These are phyloP conservation scores for Mus minutoides DNA, from an alignment of 2,797 vertebrate species.

Conservation along the genomic window DNA sequence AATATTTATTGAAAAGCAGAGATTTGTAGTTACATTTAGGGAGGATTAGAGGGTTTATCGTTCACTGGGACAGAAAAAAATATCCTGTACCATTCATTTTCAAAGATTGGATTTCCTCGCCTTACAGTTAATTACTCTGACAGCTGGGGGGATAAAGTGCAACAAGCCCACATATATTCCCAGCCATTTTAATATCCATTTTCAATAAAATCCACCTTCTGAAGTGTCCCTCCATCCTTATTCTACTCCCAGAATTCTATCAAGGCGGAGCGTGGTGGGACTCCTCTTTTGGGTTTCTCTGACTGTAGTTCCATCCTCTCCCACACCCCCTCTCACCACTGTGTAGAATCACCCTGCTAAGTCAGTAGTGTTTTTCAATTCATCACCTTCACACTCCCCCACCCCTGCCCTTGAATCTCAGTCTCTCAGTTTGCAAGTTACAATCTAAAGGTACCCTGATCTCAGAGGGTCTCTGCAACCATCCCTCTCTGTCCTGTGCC, in stretches of 20 bases:
- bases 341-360: not conserved
- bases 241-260: not conserved
- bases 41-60: slow-evolving; percentile 62
- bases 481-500: not conserved
- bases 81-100: slow-evolving; percentile 33
- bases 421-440: not conserved
- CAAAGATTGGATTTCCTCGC: not conserved
- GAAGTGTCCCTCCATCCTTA: not conserved
- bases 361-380: not conserved
- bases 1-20: slow-evolving; percentile 71
- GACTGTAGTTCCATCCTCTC: not conserved
- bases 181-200: not conserved
- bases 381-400: not conserved
- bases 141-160: slow-evolving; percentile 1
- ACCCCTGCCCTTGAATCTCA: not conserved
- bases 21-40: slow-evolving; percentile 59
- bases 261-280: not conserved
- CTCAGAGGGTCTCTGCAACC: too few relatives aligned
- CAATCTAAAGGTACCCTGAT: not conserved
- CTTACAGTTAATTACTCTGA: slow-evolving; percentile 46
- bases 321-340: rapidly evolving
- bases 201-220: not conserved
- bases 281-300: not conserved
- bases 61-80: slow-evolving; percentile 38
- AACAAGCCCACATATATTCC: not conserved